Evolutionary conservation across 2,113 vertebrate genomes (phyloP).

Genomic region (Monarcha castaneiventris): DNA sequence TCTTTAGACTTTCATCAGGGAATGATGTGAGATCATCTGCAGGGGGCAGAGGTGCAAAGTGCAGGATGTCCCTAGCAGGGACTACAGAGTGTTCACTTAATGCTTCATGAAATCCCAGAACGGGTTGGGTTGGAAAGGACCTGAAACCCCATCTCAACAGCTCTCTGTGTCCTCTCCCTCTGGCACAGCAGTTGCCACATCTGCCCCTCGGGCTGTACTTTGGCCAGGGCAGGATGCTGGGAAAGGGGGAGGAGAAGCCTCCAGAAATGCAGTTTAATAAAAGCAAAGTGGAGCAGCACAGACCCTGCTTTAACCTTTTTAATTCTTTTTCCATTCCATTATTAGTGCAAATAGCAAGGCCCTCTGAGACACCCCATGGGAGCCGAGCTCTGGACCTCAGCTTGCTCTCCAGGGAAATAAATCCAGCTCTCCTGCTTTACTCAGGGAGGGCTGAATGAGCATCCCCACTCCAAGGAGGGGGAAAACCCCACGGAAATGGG

Average conservation of each 20-base stretch:
- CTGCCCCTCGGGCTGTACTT: not conserved
- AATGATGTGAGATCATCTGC: not conserved
- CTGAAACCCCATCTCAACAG: not conserved
- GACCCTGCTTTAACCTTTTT: slow-evolving; percentile 13
- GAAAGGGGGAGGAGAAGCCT: not conserved
- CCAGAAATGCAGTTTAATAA: not conserved
- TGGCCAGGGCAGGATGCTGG: not conserved
- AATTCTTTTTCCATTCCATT: slow-evolving; percentile 1
- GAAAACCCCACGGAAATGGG: not conserved
- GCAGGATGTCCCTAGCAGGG: not conserved
- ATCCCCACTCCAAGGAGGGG: not conserved
- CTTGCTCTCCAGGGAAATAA: slow-evolving; percentile 20
- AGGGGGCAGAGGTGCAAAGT: not conserved
- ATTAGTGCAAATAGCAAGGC: slow-evolving; percentile 30
- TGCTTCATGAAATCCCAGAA: not conserved
- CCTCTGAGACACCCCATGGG: not conserved
- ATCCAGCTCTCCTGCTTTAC: not conserved
- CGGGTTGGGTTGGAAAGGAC: not conserved
- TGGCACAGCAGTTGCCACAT: not conserved
- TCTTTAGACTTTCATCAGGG: not conserved
- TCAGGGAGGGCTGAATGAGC: not conserved
- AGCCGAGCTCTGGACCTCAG: not conserved
- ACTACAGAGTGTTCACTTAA: not conserved
- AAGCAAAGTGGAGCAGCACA: not conserved
- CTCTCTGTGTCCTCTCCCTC: not conserved